Conservation (phyloP, 2,888 invertebrate genomes). For the Orthosia incerta region DNA sequence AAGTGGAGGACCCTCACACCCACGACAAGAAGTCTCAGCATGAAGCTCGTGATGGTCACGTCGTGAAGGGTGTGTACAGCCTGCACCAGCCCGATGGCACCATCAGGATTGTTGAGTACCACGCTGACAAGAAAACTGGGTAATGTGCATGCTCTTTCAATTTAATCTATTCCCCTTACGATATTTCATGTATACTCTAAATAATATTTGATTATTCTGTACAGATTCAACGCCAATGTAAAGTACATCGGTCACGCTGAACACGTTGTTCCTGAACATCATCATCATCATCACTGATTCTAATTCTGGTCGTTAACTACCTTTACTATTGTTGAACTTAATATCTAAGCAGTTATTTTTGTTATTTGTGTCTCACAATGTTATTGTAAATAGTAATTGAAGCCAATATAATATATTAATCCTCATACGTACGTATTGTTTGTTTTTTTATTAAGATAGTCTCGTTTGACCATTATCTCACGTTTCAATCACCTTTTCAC, state of each 20-base stretch:
- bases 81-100: conserved; percentile 84
- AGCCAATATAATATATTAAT: conserved; percentile 15
- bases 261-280: conserved; percentile 64
- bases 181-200: neutral
- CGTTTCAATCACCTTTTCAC: too few relatives aligned
- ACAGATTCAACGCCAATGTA: conserved; percentile 75
- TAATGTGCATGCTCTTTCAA: neutral
- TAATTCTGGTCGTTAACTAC: neutral
- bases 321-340: conserved; percentile 28
- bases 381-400: conserved; percentile 13
- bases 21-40: conserved; percentile 88
- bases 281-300: conserved; percentile 60
- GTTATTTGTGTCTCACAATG: conserved; percentile 8
- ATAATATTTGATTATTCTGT: neutral
- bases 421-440: neutral
- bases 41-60: conserved; percentile 88
- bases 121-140: conserved; percentile 80
- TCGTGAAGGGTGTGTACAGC: conserved; percentile 90
- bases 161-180: neutral
- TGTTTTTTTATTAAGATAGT: neutral
- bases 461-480: too few relatives aligned
- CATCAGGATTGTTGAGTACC: conserved; percentile 85
- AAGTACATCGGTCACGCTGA: conserved; percentile 67
- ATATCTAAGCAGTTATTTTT: conserved; percentile 28
- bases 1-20: conserved; percentile 87